Evolutionary conservation across 2,888 invertebrate species (phyloP).

Genomic region (Pristionchus japonicus): DNA sequence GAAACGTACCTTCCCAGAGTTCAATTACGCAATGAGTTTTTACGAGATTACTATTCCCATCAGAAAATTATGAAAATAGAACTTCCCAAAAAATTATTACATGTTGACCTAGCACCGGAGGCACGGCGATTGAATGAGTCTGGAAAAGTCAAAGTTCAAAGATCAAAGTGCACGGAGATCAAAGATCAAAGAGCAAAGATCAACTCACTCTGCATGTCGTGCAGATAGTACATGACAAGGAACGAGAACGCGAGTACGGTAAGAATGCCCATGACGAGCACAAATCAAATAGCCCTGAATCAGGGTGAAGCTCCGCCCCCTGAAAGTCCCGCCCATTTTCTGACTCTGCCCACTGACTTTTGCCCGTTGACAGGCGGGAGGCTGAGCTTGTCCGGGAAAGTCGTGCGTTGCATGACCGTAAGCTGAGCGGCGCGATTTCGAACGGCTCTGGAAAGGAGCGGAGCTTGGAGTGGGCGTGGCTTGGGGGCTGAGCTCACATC

Average conservation of each 20-base stretch:
- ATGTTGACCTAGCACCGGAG: no score
- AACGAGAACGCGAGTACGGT: background rate
- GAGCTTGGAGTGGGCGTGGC: background rate
- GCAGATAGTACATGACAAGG: background rate
- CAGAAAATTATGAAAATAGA: no score
- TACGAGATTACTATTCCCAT: no score
- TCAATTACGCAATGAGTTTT: no score
- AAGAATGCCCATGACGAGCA: background rate
- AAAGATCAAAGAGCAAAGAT: background rate
- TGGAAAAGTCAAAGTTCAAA: no score
- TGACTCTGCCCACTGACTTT: background rate
- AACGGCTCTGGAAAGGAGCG: background rate
- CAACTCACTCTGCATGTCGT: constrained; percentile 1
- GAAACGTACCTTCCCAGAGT: no score
- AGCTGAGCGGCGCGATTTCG: background rate
- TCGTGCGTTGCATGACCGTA: background rate
- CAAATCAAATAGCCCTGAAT: background rate
- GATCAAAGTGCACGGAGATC: no score
- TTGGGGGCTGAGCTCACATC: background rate
- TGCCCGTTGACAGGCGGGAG: background rate
- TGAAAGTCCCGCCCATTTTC: no score
- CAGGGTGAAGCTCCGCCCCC: background rate
- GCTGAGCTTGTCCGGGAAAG: background rate
- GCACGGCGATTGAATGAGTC: background rate
- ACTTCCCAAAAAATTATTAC: no score